These are phyloP conservation scores for Patiria pectinifera DNA, from an alignment of 53 echinoderm and acorn worm genomes.

Conservation along the genomic window DNA sequence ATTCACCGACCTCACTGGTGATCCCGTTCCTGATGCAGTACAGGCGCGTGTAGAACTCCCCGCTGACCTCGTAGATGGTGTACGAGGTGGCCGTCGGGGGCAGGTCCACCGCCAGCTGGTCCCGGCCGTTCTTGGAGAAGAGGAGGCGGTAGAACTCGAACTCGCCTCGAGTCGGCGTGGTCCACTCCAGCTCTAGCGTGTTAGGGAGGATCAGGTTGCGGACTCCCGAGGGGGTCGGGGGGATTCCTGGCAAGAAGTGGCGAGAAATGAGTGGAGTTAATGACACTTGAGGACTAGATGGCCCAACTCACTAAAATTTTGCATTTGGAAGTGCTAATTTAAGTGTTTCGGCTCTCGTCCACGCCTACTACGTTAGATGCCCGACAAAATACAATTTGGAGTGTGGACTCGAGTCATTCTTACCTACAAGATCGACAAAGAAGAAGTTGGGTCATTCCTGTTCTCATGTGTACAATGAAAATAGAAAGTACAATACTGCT, in stretches of 20 bases:
- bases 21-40: conserved; percentile 42
- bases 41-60: conserved; percentile 45
- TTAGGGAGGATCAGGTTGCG: conserved; percentile 20
- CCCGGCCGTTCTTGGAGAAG: conserved; percentile 40
- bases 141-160: conserved; percentile 43
- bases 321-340: too few relatives aligned
- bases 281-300: background rate
- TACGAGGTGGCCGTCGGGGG: conserved; percentile 42
- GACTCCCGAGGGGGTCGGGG: conserved; percentile 17
- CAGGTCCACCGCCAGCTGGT: conserved; percentile 32
- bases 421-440: too few relatives aligned
- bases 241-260: conserved; percentile 15
- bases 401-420: too few relatives aligned
- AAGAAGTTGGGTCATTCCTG: too few relatives aligned
- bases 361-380: too few relatives aligned
- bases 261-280: background rate
- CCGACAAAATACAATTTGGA: too few relatives aligned
- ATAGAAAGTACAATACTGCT: too few relatives aligned
- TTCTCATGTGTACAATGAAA: too few relatives aligned
- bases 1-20: conserved; percentile 23
- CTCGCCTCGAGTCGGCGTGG: background rate
- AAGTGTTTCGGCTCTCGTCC: too few relatives aligned
- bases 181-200: conserved; percentile 30
- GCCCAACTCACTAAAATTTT: too few relatives aligned
- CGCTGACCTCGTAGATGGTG: conserved; percentile 18